These are phyloP conservation scores for Epizoanthus fatuus DNA, from an alignment of 92 coral and sea anemone species.

Conservation along the genomic window DNA sequence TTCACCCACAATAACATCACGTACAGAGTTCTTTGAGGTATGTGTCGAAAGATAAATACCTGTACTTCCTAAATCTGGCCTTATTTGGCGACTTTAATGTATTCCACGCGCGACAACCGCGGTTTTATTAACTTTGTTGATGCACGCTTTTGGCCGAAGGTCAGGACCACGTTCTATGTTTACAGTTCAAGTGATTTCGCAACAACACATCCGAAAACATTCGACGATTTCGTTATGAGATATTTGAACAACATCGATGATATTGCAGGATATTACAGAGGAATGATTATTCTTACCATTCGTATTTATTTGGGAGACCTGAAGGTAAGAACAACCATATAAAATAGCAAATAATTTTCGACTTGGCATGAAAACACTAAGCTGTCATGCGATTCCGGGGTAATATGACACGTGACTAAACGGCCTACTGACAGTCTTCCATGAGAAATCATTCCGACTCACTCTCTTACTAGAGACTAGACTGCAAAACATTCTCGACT, in stretches of 20 bases:
- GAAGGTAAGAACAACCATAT: constrained; percentile 22
- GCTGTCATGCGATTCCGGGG: no score
- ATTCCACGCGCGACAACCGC: constrained; percentile 27
- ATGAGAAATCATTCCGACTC: no score
- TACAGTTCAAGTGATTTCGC: constrained; percentile 31
- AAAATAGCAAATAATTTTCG: constrained; percentile 36
- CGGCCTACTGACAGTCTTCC: no score
- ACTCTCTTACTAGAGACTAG: no score
- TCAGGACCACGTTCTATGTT: constrained; percentile 24
- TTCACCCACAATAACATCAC: constrained; percentile 17
- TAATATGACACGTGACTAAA: no score
- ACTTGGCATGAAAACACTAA: no score
- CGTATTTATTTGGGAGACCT: constrained; percentile 21
- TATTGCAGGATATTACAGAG: constrained; percentile 16
- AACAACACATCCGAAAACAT: constrained; percentile 20
- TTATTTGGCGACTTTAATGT: constrained; percentile 23
- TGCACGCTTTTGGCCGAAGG: constrained; percentile 6
- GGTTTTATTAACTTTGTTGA: constrained; percentile 11
- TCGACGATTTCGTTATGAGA: constrained; percentile 13
- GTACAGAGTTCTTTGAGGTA: constrained; percentile 35
- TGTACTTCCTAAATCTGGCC: constrained; percentile 21
- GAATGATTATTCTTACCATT: constrained; percentile 12
- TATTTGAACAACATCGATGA: constrained; percentile 15
- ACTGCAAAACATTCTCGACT: no score
- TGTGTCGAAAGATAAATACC: constrained; percentile 32